Evolutionary conservation across 2,113 vertebrate genomes (phyloP).

Genomic region (Tragelaphus scriptus): DNA sequence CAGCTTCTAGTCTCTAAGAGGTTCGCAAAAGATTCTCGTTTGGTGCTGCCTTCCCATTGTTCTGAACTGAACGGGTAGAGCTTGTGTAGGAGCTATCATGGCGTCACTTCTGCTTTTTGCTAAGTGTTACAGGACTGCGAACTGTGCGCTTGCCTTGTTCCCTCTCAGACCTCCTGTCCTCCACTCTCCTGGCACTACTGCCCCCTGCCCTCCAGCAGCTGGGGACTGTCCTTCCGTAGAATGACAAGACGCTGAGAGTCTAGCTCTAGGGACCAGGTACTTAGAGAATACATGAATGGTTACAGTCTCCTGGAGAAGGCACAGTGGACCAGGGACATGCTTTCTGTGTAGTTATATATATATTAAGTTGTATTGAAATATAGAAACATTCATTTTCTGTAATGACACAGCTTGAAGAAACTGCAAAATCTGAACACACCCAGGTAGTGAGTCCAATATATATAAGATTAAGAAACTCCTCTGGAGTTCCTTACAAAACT

Average conservation of each 20-base stretch:
- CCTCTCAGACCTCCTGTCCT: neutral
- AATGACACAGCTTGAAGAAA: neutral
- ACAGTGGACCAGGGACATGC: neutral
- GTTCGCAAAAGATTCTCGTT: neutral
- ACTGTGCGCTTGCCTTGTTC: neutral
- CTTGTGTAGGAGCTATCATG: too few relatives aligned
- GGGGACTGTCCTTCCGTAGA: neutral
- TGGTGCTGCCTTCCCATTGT: neutral
- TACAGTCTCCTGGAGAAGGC: neutral
- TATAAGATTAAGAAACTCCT: neutral
- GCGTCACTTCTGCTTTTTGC: neutral
- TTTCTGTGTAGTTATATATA: neutral
- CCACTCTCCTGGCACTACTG: accelerated
- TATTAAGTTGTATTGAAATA: neutral
- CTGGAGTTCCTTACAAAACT: neutral
- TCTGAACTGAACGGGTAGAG: neutral
- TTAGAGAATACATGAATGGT: neutral
- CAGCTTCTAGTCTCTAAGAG: neutral
- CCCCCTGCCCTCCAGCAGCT: neutral
- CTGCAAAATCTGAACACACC: neutral
- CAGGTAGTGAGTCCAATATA: neutral
- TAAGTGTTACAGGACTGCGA: too few relatives aligned
- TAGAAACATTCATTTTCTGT: neutral
- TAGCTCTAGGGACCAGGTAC: neutral
- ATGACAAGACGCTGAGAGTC: neutral